These are phyloP conservation scores for Hippocampus kuda DNA, from an alignment of 2,797 vertebrate genomes.

Conservation along the genomic window DNA sequence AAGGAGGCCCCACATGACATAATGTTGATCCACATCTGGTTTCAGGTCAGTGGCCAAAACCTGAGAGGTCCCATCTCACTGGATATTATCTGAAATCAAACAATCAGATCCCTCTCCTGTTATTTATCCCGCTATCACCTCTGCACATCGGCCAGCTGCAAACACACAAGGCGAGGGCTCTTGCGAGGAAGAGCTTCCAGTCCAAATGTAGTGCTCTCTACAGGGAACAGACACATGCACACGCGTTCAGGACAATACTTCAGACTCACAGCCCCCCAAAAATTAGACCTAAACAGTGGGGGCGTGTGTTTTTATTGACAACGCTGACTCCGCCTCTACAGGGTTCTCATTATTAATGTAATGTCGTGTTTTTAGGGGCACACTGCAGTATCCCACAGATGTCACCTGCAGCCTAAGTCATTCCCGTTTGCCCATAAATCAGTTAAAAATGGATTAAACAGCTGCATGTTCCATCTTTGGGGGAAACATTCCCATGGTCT, in stretches of 20 bases:
- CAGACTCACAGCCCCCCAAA: slow-evolving; percentile 31
- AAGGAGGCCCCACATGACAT: slow-evolving; percentile 39
- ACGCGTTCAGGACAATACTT: slow-evolving; percentile 37
- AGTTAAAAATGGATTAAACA: slow-evolving; percentile 20
- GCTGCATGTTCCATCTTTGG: slow-evolving; percentile 6
- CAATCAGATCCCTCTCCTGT: slow-evolving; percentile 32
- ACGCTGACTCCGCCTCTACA: slow-evolving; percentile 4
- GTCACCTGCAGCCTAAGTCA: slow-evolving; percentile 18
- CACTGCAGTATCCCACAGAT: slow-evolving; percentile 10
- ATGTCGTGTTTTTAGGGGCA: slow-evolving; percentile 7
- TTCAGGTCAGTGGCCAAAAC: slow-evolving; percentile 32
- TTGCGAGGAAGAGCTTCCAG: slow-evolving; percentile 34
- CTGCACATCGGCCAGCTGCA: slow-evolving; percentile 45
- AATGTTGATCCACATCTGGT: slow-evolving; percentile 47
- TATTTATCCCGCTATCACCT: slow-evolving; percentile 13
- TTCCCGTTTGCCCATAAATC: slow-evolving; percentile 17
- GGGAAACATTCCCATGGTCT: slow-evolving; percentile 22
- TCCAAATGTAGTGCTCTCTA: slow-evolving; percentile 41
- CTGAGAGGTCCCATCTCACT: slow-evolving; percentile 30
- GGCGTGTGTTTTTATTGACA: slow-evolving; percentile 14
- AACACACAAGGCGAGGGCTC: slow-evolving; percentile 38
- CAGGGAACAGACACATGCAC: slow-evolving; percentile 26
- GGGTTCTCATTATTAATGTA: slow-evolving; percentile 16
- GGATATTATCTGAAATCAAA: slow-evolving; percentile 31
- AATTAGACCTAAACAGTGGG: slow-evolving; percentile 13